Conservation (phyloP, 92 coral and sea anemone species). For the Siderastrea radians region DNA sequence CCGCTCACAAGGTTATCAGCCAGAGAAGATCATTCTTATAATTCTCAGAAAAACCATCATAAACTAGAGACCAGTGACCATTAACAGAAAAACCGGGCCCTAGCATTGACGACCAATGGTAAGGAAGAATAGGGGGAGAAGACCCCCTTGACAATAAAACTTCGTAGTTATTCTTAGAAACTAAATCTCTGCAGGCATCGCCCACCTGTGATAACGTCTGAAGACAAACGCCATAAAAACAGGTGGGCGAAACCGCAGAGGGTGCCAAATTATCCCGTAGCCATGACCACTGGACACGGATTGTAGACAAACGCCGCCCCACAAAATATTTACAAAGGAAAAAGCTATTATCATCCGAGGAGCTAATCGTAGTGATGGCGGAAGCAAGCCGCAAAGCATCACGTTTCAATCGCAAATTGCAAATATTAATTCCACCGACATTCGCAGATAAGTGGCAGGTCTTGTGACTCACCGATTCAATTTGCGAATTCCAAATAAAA, state of each 20-base stretch:
- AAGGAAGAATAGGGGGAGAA: neutral
- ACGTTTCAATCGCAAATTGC: neutral
- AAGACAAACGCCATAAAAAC: neutral
- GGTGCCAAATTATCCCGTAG: neutral
- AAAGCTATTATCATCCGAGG: neutral
- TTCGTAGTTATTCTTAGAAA: neutral
- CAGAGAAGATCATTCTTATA: constrained; percentile 5
- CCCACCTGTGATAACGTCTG: neutral
- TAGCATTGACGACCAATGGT: neutral
- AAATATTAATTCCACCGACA: neutral
- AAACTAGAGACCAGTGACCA: neutral
- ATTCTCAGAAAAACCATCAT: neutral
- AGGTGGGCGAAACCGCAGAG: neutral
- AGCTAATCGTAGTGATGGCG: neutral
- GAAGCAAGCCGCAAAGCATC: neutral
- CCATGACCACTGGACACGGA: neutral
- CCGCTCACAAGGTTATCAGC: neutral
- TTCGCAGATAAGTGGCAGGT: neutral
- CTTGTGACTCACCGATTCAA: neutral
- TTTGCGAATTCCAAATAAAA: neutral
- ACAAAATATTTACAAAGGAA: neutral
- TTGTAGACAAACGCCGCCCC: neutral
- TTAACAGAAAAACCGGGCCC: neutral
- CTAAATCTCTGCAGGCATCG: neutral
- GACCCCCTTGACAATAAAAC: neutral